Conservation (phyloP, 1,140 invertebrate species). For the Carcinoscorpius rotundicauda region DNA sequence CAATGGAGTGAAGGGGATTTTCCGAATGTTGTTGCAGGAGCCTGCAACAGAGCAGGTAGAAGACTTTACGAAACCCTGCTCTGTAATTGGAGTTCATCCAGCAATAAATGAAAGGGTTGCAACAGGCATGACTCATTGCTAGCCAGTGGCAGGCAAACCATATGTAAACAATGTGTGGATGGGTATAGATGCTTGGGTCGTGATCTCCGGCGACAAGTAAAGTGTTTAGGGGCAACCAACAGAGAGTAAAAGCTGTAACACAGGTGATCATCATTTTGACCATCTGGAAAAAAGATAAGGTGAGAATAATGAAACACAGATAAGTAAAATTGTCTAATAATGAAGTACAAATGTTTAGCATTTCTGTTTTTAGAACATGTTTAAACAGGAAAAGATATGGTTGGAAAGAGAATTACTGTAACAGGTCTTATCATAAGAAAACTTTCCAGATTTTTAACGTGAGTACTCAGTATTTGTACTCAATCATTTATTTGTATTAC, state of each 20-base stretch:
- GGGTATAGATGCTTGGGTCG: conserved; percentile 18
- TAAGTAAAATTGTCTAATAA: too few relatives aligned
- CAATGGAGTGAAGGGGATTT: too few relatives aligned
- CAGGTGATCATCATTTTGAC: conserved; percentile 41
- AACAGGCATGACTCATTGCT: conserved; percentile 80
- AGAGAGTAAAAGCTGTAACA: conserved; percentile 34
- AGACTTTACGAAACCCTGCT: conserved; percentile 30
- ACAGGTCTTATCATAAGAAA: too few relatives aligned
- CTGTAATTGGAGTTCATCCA: conserved; percentile 76
- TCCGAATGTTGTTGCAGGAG: too few relatives aligned
- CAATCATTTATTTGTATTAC: too few relatives aligned
- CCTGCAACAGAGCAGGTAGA: conserved; percentile 3
- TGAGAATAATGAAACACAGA: too few relatives aligned
- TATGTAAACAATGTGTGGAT: conserved; percentile 43
- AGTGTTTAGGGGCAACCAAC: conserved; percentile 35
- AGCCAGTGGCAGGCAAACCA: conserved; percentile 68
- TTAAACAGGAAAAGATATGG: too few relatives aligned
- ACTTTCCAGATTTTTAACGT: too few relatives aligned
- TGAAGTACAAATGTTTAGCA: too few relatives aligned
- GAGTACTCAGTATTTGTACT: too few relatives aligned
- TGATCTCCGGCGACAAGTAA: conserved; percentile 24
- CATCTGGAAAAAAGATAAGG: conserved; percentile 41
- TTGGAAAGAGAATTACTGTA: too few relatives aligned
- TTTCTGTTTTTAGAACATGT: too few relatives aligned
- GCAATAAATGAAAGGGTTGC: conserved; percentile 85